These are phyloP conservation scores for Sebastes miniatus DNA, from an alignment of 2,797 vertebrate genomes.

Conservation along the genomic window DNA sequence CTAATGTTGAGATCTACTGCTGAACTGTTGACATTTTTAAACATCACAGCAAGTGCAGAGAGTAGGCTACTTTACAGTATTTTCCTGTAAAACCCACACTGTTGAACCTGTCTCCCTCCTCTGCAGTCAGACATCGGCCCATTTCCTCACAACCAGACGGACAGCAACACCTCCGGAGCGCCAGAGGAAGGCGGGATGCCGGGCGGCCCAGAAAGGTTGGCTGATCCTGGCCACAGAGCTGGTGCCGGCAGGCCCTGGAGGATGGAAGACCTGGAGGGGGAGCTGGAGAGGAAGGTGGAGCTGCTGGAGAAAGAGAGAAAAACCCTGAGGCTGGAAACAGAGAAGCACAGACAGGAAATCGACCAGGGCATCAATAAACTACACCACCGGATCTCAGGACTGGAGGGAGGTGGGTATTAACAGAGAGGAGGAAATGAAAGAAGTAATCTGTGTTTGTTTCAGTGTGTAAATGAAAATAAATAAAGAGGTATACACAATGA, in stretches of 20 bases:
- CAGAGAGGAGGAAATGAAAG: too few species aligned
- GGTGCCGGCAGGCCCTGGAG: slow-evolving; percentile 76
- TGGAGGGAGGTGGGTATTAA: slow-evolving; percentile 88
- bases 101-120: slow-evolving; percentile 30
- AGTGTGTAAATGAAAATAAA: neutral
- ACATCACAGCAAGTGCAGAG: neutral
- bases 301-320: slow-evolving; percentile 91
- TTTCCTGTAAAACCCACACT: slow-evolving; percentile 7
- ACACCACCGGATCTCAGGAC: slow-evolving; percentile 85
- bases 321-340: slow-evolving; percentile 82
- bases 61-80: neutral
- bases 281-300: slow-evolving; percentile 92
- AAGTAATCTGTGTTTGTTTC: neutral
- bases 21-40: neutral
- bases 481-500: neutral
- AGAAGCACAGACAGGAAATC: slow-evolving; percentile 86
- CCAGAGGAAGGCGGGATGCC: slow-evolving; percentile 45
- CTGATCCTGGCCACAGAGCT: slow-evolving; percentile 11
- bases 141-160: slow-evolving; percentile 82
- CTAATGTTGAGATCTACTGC: neutral
- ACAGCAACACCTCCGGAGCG: slow-evolving; percentile 25
- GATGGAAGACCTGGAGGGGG: slow-evolving; percentile 91
- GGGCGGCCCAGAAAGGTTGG: slow-evolving; percentile 37
- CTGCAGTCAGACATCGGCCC: slow-evolving; percentile 89
- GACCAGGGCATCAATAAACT: slow-evolving; percentile 88